Percentiles rank a stretch among this genome's conserved stretches.
phyloP scores from a whole-genome alignment of 2,888 invertebrate genomes.

The Polia nebulosa region DNA sequence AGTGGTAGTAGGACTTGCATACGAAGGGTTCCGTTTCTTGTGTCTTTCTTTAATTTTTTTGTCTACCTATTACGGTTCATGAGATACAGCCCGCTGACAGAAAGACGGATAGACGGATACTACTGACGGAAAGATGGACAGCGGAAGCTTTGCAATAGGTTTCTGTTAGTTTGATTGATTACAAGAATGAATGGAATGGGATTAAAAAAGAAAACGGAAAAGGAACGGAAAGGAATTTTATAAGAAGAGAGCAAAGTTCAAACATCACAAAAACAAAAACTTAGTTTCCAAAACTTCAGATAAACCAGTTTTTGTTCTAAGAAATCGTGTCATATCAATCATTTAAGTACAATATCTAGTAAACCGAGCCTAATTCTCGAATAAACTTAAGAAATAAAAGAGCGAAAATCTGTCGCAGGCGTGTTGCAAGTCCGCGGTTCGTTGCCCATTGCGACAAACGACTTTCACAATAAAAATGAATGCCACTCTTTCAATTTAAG shows the following conservation, averaged over 20 bases:
- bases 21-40: too few species aligned
- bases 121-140: too few species aligned
- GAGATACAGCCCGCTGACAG: too few species aligned
- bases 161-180: too few species aligned
- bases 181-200: too few species aligned
- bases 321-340: slow-evolving; percentile 41
- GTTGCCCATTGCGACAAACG: slow-evolving; percentile 54
- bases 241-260: neutral
- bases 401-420: slow-evolving; percentile 34
- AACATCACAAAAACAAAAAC: slow-evolving; percentile 9
- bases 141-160: too few species aligned
- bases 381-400: slow-evolving; percentile 39
- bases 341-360: slow-evolving; percentile 37
- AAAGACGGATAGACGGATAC: too few species aligned
- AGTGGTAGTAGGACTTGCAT: too few species aligned
- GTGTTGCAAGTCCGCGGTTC: slow-evolving; percentile 56
- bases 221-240: too few species aligned
- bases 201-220: too few species aligned
- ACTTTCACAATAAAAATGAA: slow-evolving; percentile 60
- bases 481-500: slow-evolving; percentile 47
- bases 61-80: too few species aligned
- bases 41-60: too few species aligned
- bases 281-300: neutral
- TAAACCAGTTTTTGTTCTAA: slow-evolving; percentile 2
- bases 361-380: slow-evolving; percentile 45